phyloP scores from a whole-genome alignment of 2,797 vertebrate species.

The Setipinna tenuifilis region DNA sequence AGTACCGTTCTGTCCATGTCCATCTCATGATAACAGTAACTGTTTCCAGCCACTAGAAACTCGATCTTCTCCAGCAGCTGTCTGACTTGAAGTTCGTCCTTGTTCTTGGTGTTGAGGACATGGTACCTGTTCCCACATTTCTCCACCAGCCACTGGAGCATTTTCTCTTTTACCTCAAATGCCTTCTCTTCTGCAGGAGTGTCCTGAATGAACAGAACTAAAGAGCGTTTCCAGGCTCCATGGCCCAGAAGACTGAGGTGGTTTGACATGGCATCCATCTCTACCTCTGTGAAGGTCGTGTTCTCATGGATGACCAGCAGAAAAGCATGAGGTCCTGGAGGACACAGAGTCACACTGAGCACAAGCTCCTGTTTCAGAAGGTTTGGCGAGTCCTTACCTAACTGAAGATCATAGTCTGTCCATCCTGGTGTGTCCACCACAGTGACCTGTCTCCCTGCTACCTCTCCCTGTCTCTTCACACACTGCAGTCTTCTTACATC shows the following conservation, averaged over 20 bases:
- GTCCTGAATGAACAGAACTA: slow-evolving; percentile 1
- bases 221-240: neutral
- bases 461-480: slow-evolving; percentile 14
- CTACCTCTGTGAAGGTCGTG: neutral
- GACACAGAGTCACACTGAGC: neutral
- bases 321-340: slow-evolving; percentile 12
- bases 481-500: slow-evolving; percentile 1
- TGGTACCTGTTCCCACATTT: neutral
- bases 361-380: neutral
- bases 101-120: neutral
- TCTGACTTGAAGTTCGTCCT: neutral
- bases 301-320: slow-evolving; percentile 18
- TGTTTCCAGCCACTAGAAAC: neutral
- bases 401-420: neutral
- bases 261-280: slow-evolving; percentile 4
- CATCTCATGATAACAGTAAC: neutral
- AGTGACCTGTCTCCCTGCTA: slow-evolving; percentile 4
- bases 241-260: slow-evolving; percentile 9
- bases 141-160: neutral
- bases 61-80: slow-evolving; percentile 19
- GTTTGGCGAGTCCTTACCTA: neutral
- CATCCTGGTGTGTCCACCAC: slow-evolving; percentile 16
- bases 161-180: neutral
- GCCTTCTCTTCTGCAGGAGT: neutral
- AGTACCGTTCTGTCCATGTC: neutral